Base-by-base conservation (phyloP, 2,797 vertebrate species). In the Enteromius fasciolatus region DNA sequence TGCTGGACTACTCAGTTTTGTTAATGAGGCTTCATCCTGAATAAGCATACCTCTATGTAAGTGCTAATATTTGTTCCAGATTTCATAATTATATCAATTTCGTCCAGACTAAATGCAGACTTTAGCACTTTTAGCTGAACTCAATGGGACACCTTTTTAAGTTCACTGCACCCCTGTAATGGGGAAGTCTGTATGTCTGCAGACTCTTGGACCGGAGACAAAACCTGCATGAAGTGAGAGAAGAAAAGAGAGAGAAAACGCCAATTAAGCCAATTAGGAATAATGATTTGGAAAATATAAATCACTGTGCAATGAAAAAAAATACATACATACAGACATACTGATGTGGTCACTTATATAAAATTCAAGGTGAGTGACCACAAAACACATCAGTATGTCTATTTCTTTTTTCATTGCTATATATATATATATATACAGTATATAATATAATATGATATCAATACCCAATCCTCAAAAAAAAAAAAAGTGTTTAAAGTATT, bases 241-340 rank as follows among this genome's bases (percentile, higher is more conserved):
- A 76, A 63, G 36, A 72, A 50, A 23, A 73, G 28, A 61, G 64
- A 57, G 5, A 73, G 59, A 68, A 41, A 46, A 39, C 41, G 33
- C 46, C 39, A 76, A 63, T 79, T 77, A 75, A 50, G 90, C 90
- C 91, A 90, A 92, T 93, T 91, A 91, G 81, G 83, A 73, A 80
- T 0, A 85, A 89, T 86, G 66, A 11, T 91, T 91, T 86, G 89
- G 91, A 93, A 93, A 91, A 85, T 91, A 91, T 87, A 92, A 91
- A 93, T 86, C 91, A 93, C 92, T 88, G 78, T 81, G 89, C 91
- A 89, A 88, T 92, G 92, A 92, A 89, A 90, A 91, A 92, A 91
- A 88, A 33, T n/a, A n/a, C n/a, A n/a, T n/a, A n/a, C n/a, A 41
- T 9, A 41, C 9, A 41, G 39, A 41, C 39, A 41, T 41, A 41